Evolutionary conservation across 2,797 vertebrate species (phyloP).

Genomic region (Diglossa cyanea): DNA sequence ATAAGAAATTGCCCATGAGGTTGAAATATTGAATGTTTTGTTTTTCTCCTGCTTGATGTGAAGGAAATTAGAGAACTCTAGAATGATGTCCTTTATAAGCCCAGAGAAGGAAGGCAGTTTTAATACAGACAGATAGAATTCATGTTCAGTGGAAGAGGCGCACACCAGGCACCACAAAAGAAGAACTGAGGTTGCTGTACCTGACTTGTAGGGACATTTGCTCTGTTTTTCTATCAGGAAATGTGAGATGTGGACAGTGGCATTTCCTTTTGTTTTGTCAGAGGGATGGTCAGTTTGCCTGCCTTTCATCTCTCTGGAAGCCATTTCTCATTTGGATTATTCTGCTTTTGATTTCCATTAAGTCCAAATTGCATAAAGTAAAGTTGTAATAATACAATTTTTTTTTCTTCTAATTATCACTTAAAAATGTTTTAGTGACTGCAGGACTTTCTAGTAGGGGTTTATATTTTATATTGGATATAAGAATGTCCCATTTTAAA

Average conservation of each 20-base stretch:
- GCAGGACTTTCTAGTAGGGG: not conserved
- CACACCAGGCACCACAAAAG: not conserved
- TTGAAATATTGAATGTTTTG: not conserved
- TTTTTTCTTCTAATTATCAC: not conserved
- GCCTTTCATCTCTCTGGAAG: not conserved
- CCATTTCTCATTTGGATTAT: not conserved
- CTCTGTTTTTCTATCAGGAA: not conserved
- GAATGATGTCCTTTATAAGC: not conserved
- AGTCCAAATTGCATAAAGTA: not conserved
- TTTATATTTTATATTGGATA: not conserved
- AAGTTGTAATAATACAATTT: not conserved
- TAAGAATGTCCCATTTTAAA: not conserved
- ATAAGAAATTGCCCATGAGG: not conserved
- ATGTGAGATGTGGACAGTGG: not conserved
- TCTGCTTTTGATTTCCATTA: not conserved
- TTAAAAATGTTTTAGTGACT: not conserved
- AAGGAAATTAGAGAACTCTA: not conserved
- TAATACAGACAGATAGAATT: not conserved
- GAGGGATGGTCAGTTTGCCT: not conserved
- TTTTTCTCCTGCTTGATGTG: not conserved
- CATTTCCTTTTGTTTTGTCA: not conserved
- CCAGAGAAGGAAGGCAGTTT: not conserved
- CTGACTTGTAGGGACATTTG: not conserved
- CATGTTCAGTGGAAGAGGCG: not conserved
- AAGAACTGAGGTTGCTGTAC: not conserved